Base-by-base conservation (phyloP, 2,113 vertebrate species). In the Gallinago jamesoni region DNA sequence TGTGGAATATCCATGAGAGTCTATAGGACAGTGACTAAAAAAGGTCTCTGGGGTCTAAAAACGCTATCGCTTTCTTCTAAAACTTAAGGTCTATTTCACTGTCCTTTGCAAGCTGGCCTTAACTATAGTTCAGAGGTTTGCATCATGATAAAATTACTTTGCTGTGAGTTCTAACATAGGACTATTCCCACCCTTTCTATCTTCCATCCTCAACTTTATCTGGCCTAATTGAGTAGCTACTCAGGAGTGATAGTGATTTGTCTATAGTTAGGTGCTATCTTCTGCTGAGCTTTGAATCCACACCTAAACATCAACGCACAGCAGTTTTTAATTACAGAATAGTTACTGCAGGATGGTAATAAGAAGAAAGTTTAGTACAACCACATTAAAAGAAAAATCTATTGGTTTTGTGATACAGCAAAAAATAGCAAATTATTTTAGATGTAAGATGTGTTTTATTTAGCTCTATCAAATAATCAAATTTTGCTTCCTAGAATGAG, bases 381-480 rank as follows among this genome's bases (percentile, higher is more conserved):
- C 57, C 91, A 24, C 41, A 85, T 66, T 31, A 8, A 72, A 74
- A 19, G 52, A 69, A 86, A 94, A 88, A 87, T 9, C 76, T 95
- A 45, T 90, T 92, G 39, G 70, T 72, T 88, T 95, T 95, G 53
- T 89, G 68, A 93, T 97, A 76, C 82, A 21, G 75, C 66, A 95
- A 72, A 97, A 97, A 93, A 94, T 55, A 95, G 81, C 75, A 98
- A 97, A 98, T 97, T 96, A 95, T 94, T 94, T 92, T 95, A 96
- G 41, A 24, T 94, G 63, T 96, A 93, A 97, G 97, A 59, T 95
- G 95, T 98, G 39, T 97, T 97, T 98, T 96, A 97, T 97, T 98
- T 97, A 97, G 92, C 89, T 96, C 92, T 97, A 93, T 96, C 89
- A 98, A 93, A 97, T 98, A 98, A 98, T 97, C 94, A 98, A 83